Conservation (phyloP, 1,140 invertebrate genomes). For the Steinernema feltiae region DNA sequence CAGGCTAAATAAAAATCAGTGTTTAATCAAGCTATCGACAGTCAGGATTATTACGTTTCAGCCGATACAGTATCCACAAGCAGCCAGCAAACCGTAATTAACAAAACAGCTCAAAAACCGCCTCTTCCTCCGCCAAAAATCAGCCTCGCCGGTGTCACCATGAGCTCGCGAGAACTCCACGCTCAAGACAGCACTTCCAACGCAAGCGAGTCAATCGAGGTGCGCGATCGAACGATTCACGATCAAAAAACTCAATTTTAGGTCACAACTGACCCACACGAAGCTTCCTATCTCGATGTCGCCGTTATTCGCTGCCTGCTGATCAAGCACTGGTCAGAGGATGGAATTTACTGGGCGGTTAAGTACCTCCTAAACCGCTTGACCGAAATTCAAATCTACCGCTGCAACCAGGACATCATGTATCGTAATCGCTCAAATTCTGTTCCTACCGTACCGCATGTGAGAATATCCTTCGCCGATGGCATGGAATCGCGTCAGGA, state of each 20-base stretch:
- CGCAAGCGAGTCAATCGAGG: background rate
- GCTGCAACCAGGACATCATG: constrained; percentile 31
- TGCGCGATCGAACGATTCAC: too few relatives aligned
- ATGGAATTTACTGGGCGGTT: constrained; percentile 94
- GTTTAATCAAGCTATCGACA: too few relatives aligned
- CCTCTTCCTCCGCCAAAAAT: constrained; percentile 2
- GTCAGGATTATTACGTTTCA: constrained; percentile 18
- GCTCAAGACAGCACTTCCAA: background rate
- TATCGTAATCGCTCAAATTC: constrained; percentile 48
- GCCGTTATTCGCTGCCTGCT: constrained; percentile 91
- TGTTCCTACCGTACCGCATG: constrained; percentile 30
- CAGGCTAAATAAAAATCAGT: too few relatives aligned
- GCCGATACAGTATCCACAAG: constrained; percentile 40
- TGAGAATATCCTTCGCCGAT: constrained; percentile 7
- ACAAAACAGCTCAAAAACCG: background rate
- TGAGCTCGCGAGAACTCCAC: background rate
- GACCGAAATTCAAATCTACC: constrained; percentile 55
- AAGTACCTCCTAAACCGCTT: constrained; percentile 67
- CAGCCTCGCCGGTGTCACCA: constrained; percentile 1
- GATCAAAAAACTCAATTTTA: constrained; percentile 12
- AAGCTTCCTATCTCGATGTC: constrained; percentile 89
- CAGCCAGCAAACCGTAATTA: constrained; percentile 54
- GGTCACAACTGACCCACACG: constrained; percentile 26
- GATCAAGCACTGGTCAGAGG: constrained; percentile 91
- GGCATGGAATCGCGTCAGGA: constrained; percentile 46